Percentiles rank a stretch among this genome's conserved stretches.
Evolutionary conservation across 2,888 invertebrate species (phyloP).

Genomic region (Cistogaster globosa): DNA sequence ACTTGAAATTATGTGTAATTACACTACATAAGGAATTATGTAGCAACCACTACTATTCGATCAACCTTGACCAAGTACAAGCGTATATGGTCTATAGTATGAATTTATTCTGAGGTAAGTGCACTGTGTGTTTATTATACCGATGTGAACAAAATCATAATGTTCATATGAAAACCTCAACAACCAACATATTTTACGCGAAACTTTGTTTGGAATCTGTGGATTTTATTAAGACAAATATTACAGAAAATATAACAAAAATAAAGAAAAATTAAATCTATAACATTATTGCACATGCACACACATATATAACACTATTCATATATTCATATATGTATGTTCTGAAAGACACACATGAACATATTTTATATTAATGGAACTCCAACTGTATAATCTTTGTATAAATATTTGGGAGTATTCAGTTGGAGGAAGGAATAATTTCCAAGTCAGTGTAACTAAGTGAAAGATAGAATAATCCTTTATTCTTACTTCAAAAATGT

Average conservation of each 20-base stretch:
- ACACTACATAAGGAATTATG: too few species aligned
- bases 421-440: too few species aligned
- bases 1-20: too few species aligned
- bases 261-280: constrained; percentile 21
- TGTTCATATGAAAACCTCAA: constrained; percentile 62
- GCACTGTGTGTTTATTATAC: constrained; percentile 19
- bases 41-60: neutral
- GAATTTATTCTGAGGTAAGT: constrained; percentile 39
- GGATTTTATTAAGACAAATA: constrained; percentile 62
- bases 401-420: too few species aligned
- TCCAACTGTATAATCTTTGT: too few species aligned
- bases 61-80: constrained; percentile 20
- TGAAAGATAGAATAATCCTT: too few species aligned
- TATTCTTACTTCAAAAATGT: too few species aligned
- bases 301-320: neutral
- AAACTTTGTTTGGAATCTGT: constrained; percentile 57
- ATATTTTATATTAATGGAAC: too few species aligned
- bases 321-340: too few species aligned
- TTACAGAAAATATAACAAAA: constrained; percentile 16
- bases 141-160: constrained; percentile 26
- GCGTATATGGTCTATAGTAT: neutral
- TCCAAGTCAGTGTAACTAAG: too few species aligned
- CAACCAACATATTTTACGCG: constrained; percentile 54
- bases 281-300: neutral
- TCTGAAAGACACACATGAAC: too few species aligned